phyloP scores from a whole-genome alignment of 2,888 invertebrate species.

The Papilio demoleus region DNA sequence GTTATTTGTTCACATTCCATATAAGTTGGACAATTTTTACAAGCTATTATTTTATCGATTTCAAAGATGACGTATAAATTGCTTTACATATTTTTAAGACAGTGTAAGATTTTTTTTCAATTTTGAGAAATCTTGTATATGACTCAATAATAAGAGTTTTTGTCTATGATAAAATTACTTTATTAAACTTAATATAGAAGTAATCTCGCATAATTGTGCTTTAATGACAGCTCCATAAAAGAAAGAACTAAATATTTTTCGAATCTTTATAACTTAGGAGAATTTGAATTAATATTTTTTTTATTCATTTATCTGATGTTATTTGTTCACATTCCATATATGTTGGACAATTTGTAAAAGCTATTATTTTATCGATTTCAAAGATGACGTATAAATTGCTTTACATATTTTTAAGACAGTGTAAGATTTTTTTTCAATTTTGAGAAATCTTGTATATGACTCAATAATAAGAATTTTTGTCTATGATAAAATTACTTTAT shows the following conservation, averaged over 20 bases:
- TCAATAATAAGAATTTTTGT: not conserved
- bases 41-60: not conserved
- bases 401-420: too few species aligned
- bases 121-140: not conserved
- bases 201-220: slow-evolving; percentile 14
- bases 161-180: not conserved
- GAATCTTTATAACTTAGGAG: slow-evolving; percentile 43
- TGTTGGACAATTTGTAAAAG: not conserved
- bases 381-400: not conserved
- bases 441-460: not conserved
- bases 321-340: slow-evolving; percentile 7
- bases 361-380: not conserved
- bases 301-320: slow-evolving; percentile 9
- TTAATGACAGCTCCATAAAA: slow-evolving; percentile 6
- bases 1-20: slow-evolving; percentile 11
- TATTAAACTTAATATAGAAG: not conserved
- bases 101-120: not conserved
- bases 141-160: not conserved
- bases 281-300: too few species aligned
- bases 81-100: too few species aligned
- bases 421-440: not conserved
- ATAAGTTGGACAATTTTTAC: not conserved
- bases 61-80: not conserved
- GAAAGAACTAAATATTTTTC: slow-evolving; percentile 42
- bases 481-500: not conserved